Base-by-base conservation (phyloP, 2,113 vertebrate genomes). In the Monopterus albus region DNA sequence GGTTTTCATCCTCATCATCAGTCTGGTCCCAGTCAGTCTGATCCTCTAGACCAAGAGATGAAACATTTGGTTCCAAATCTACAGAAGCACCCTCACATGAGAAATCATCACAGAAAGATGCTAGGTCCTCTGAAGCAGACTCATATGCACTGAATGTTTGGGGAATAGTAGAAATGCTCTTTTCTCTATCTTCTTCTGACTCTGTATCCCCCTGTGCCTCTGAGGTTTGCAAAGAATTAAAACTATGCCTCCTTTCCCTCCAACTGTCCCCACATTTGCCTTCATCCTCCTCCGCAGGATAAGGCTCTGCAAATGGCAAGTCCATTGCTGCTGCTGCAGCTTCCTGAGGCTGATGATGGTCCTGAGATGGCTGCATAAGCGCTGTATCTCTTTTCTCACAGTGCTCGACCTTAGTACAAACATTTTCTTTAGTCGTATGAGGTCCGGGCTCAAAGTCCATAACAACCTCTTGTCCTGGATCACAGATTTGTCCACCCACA, bases 61-160 rank as follows among this genome's bases (percentile, higher is more conserved):
- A 87, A 26, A 81, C 66, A 21, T 86, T 86, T 29, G 81, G 79
- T 36, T 93, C 94, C 83, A 92, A 91, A 46, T 93, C 93, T 52
- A 91, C 94, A 2, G 56, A 89, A 2, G 17, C 84, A 10, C 72
- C 47, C 3, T 93, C 82, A 2, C 87, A 63, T 0, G 79, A 85
- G 7, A 60, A 40, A 21, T 72, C 78, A 6, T 91, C 84, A 40
- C 72, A 87, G 70, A 87, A 88, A 73, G 89, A 91, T 15, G 74
- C 74, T 84, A 82, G 75, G 65, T 92, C 81, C 51, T 86, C 88
- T 42, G 83, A 86, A 7, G 49, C 51, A 18, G 85, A 83, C 45
- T 68, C 78, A n/a, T 66, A 60, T 43, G 40, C 33, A 14, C 69
- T 75, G 28, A 59, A 20, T 17, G 59, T 68, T 33, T 72, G 62